phyloP scores from a whole-genome alignment of 2,113 vertebrate genomes.

The Xiphorhynchus elegans region DNA sequence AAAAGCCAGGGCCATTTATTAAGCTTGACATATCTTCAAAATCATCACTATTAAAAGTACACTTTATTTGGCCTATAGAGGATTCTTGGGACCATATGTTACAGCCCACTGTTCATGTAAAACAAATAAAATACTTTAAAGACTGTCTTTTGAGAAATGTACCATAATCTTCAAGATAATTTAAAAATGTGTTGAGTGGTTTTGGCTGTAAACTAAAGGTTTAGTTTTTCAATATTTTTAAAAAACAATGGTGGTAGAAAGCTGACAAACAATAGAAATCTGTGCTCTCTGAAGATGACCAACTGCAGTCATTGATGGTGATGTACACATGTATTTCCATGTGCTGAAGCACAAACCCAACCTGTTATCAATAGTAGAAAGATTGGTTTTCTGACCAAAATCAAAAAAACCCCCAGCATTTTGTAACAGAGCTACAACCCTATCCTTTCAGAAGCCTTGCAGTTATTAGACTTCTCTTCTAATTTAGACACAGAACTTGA shows the following conservation, averaged over 20 bases:
- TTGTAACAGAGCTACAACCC: background rate
- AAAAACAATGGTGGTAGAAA: background rate
- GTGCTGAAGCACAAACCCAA: background rate
- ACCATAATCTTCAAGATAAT: background rate
- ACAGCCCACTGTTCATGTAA: background rate
- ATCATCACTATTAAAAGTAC: background rate
- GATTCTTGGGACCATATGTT: background rate
- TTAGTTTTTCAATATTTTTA: background rate
- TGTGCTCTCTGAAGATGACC: background rate
- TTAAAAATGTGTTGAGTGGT: accelerated
- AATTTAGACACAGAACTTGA: background rate
- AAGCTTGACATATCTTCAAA: background rate
- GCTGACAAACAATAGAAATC: background rate
- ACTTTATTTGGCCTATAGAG: background rate
- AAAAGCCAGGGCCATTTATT: background rate
- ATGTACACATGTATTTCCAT: background rate
- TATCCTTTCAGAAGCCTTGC: background rate
- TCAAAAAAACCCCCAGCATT: background rate
- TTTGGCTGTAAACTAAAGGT: background rate
- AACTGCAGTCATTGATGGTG: background rate
- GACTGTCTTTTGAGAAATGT: background rate
- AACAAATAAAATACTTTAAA: background rate
- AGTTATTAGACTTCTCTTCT: background rate
- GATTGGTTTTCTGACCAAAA: background rate
- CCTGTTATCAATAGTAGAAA: background rate